Percentiles rank a stretch among this genome's conserved stretches.
Evolutionary conservation across 2,113 vertebrate species (phyloP).

Genomic region (Trinectes maculatus): DNA sequence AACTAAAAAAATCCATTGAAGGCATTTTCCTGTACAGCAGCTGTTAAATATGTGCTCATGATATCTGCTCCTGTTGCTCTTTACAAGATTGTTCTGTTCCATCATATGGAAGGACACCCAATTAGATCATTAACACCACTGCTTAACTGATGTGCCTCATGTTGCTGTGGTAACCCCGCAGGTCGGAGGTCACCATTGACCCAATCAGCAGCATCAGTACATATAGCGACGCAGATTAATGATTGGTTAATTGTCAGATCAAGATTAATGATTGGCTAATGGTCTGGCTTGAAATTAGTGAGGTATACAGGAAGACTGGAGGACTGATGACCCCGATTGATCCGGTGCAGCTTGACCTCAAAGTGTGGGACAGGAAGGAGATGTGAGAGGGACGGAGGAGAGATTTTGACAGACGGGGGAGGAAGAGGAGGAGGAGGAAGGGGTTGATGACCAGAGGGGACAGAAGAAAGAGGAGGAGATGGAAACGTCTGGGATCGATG

Average conservation of each 20-base stretch:
- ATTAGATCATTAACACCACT: conserved; percentile 13
- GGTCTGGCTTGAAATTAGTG: conserved; percentile 45
- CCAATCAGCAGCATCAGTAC: conserved; percentile 35
- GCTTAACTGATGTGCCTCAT: conserved; percentile 1
- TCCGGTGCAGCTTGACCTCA: conserved; percentile 45
- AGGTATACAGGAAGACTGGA: conserved; percentile 6
- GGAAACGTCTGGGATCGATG: background rate
- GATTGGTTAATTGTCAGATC: conserved; percentile 58
- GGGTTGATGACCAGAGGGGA: conserved; percentile 15
- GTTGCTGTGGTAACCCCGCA: conserved; percentile 26
- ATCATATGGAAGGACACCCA: conserved; percentile 3
- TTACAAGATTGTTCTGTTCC: conserved; percentile 22
- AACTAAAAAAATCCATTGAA: background rate
- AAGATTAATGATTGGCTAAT: conserved; percentile 66
- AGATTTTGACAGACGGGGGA: conserved; percentile 15
- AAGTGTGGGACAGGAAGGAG: conserved; percentile 10
- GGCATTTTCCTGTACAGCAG: too few species aligned
- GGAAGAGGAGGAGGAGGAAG: background rate
- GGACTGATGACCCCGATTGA: conserved; percentile 58
- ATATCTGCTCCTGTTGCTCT: background rate
- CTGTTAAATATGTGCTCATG: background rate
- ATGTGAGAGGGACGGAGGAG: background rate
- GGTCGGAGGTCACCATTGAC: conserved; percentile 42
- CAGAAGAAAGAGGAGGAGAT: background rate
- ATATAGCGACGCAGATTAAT: conserved; percentile 47